These are phyloP conservation scores for Pyrrhia umbra DNA, from an alignment of 2,888 invertebrate species.

Conservation along the genomic window DNA sequence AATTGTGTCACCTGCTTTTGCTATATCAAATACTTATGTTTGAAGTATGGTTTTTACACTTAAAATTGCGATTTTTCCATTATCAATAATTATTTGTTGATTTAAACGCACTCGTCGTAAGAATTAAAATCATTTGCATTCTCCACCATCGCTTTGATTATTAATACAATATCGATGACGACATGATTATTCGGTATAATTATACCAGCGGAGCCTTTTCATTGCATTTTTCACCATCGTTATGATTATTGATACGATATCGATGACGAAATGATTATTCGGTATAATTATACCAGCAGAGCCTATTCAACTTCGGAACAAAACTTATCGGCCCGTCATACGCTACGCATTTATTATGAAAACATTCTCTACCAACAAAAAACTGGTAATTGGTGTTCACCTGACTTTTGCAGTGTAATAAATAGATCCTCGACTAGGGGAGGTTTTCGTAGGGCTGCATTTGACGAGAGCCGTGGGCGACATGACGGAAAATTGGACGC, in stretches of 20 bases:
- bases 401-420: slow-evolving; percentile 75
- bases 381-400: slow-evolving; percentile 69
- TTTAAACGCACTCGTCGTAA: no score
- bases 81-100: no score
- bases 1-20: not conserved
- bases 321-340: slow-evolving; percentile 9
- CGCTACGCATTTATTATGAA: slow-evolving; percentile 17
- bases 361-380: slow-evolving; percentile 48
- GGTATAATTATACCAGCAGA: slow-evolving; percentile 1
- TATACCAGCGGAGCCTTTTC: no score
- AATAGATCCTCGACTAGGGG: slow-evolving; percentile 68
- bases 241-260: no score
- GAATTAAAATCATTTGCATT: no score
- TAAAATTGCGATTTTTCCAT: not conserved
- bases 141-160: no score
- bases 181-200: no score
- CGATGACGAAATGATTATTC: no score
- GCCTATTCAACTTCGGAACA: not conserved
- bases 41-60: not conserved
- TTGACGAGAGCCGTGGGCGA: slow-evolving; percentile 89
- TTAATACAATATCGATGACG: no score
- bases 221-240: not conserved
- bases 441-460: slow-evolving; percentile 77
- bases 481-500: slow-evolving; percentile 89
- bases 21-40: not conserved